Conservation (phyloP, 1,140 invertebrate genomes). For the Dinoponera quadriceps region DNA sequence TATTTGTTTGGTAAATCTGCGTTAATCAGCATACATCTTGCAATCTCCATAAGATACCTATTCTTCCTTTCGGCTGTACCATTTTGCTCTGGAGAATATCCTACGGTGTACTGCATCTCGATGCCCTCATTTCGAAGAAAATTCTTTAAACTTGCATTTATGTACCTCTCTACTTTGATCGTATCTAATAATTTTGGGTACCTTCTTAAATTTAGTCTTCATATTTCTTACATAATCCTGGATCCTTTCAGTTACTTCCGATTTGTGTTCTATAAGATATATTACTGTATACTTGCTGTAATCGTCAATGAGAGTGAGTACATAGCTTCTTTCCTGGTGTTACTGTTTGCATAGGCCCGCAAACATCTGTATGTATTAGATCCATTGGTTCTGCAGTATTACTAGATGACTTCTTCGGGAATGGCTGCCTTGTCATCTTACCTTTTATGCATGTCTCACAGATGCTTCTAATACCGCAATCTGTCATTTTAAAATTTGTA, state of each 20-base stretch:
- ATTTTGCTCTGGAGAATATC: conserved; percentile 51
- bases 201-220: conserved; percentile 4
- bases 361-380: conserved; percentile 35
- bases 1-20: neutral
- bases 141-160: neutral
- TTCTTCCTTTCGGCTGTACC: conserved; percentile 39
- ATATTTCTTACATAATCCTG: neutral
- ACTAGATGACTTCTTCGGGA: neutral
- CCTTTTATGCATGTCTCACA: conserved; percentile 4
- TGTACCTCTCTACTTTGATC: conserved; percentile 1
- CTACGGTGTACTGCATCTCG: too few species aligned
- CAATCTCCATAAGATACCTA: conserved; percentile 23
- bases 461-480: conserved; percentile 12
- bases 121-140: too few species aligned
- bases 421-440: neutral
- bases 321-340: conserved; percentile 21
- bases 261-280: neutral
- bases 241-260: neutral
- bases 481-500: neutral
- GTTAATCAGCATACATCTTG: conserved; percentile 23
- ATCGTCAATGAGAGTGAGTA: conserved; percentile 36
- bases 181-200: neutral
- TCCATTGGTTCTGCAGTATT: conserved; percentile 6
- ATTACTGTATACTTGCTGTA: neutral
- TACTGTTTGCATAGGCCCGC: conserved; percentile 36